Conservation (phyloP, 2,797 vertebrate species). For the Gambusia yucatana region DNA sequence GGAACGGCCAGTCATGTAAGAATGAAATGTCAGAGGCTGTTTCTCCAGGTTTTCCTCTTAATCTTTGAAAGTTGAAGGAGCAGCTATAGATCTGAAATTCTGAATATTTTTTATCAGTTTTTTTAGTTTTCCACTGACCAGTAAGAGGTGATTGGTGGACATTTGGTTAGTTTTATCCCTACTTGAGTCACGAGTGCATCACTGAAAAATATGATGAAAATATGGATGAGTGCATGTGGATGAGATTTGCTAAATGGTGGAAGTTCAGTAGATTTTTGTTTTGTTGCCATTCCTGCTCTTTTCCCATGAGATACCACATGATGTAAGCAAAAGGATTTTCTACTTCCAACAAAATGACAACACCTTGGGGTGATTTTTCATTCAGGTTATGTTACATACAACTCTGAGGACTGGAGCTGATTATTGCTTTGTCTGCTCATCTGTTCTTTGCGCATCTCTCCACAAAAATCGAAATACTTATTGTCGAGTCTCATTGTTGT, state of each 20-base stretch:
- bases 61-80: not conserved
- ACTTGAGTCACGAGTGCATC: not conserved
- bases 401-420: not conserved
- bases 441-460: not conserved
- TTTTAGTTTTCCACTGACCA: not conserved
- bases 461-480: not conserved
- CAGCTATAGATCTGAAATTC: not conserved
- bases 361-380: not conserved
- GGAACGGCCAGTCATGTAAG: not conserved
- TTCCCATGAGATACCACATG: not conserved
- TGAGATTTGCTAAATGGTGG: not conserved
- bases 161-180: not conserved
- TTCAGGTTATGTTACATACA: not conserved
- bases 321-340: not conserved
- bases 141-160: not conserved
- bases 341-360: not conserved
- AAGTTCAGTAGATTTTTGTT: constrained; percentile 3
- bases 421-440: not conserved
- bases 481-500: not conserved
- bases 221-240: not conserved
- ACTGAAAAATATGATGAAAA: not conserved
- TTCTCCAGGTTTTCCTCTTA: not conserved
- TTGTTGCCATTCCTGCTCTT: constrained; percentile 1
- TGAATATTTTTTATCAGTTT: not conserved
- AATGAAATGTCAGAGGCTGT: not conserved